A percentile compares a stretch with the other conserved stretches of the same genome.
These are phyloP conservation scores for Champsocephalus gunnari DNA, from an alignment of 2,797 vertebrate species.

Conservation along the genomic window DNA sequence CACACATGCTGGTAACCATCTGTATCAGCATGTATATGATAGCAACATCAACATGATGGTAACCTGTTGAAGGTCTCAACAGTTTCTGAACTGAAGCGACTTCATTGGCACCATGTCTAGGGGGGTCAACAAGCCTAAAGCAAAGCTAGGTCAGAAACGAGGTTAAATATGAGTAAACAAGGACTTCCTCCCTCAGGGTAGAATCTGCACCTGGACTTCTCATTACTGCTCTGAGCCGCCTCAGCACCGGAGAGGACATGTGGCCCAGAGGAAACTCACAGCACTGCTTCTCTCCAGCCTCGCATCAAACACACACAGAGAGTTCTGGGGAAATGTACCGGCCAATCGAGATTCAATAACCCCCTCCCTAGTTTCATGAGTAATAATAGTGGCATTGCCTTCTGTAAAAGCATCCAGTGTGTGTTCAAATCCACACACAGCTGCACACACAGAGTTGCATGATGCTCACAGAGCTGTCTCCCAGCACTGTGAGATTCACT, in stretches of 20 bases:
- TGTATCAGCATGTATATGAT: not conserved
- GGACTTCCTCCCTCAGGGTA: slow-evolving; percentile 76
- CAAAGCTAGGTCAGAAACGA: slow-evolving; percentile 46
- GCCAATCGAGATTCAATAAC: slow-evolving; percentile 37
- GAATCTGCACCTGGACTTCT: slow-evolving; percentile 82
- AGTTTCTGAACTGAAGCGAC: not conserved
- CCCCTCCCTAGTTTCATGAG: slow-evolving; percentile 44
- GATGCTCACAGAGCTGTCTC: slow-evolving; percentile 3
- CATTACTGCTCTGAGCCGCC: slow-evolving; percentile 68
- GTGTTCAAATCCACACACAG: slow-evolving; percentile 21
- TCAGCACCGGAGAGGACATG: slow-evolving; percentile 70
- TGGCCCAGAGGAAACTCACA: slow-evolving; percentile 76
- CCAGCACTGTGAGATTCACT: slow-evolving; percentile 2
- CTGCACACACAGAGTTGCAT: not conserved
- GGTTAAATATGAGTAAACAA: slow-evolving; percentile 80
- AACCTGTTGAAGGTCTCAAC: slow-evolving; percentile 7
- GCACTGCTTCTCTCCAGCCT: slow-evolving; percentile 48
- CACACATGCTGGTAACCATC: not conserved
- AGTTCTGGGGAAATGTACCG: slow-evolving; percentile 44
- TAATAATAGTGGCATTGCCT: slow-evolving; percentile 2
- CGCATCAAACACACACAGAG: slow-evolving; percentile 36
- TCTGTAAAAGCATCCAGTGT: slow-evolving; percentile 18
- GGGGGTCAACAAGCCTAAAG: slow-evolving; percentile 44
- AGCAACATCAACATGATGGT: slow-evolving; percentile 3
- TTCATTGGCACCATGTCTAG: slow-evolving; percentile 12